phyloP scores from a whole-genome alignment of 2,113 vertebrate genomes.

The Ramphastos sulfuratus region DNA sequence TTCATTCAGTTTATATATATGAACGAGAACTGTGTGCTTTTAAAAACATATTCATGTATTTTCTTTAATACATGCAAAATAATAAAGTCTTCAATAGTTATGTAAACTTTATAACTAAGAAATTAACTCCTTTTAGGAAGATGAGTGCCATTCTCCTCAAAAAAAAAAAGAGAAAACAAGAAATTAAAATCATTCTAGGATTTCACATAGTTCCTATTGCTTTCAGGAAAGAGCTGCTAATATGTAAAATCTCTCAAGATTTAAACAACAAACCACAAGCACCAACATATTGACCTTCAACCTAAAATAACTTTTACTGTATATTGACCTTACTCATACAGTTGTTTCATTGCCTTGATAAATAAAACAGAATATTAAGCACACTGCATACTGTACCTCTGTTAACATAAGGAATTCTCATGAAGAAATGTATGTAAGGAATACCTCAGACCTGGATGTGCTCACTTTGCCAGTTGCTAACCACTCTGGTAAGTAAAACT shows the following conservation, averaged over 20 bases:
- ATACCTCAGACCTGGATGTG: slow-evolving; percentile 38
- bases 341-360: slow-evolving; percentile 35
- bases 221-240: slow-evolving; percentile 49
- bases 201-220: slow-evolving; percentile 17
- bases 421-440: slow-evolving; percentile 23
- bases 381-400: neutral
- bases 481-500: slow-evolving; percentile 68
- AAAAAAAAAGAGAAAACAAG: neutral
- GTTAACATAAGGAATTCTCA: slow-evolving; percentile 45
- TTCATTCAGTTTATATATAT: neutral
- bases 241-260: slow-evolving; percentile 40
- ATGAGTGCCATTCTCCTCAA: neutral
- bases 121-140: neutral
- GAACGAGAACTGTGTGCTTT: neutral
- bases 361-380: slow-evolving; percentile 33
- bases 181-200: slow-evolving; percentile 32
- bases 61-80: neutral
- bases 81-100: neutral
- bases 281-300: slow-evolving; percentile 21
- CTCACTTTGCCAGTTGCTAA: slow-evolving; percentile 49
- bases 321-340: slow-evolving; percentile 28
- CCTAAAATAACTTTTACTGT: slow-evolving; percentile 44
- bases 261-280: slow-evolving; percentile 57
- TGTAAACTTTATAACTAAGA: neutral
- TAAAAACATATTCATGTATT: neutral